Percentiles rank a stretch among this genome's conserved stretches.
Conservation (phyloP, 2,888 invertebrate species). For the Eristalis intricaria region DNA sequence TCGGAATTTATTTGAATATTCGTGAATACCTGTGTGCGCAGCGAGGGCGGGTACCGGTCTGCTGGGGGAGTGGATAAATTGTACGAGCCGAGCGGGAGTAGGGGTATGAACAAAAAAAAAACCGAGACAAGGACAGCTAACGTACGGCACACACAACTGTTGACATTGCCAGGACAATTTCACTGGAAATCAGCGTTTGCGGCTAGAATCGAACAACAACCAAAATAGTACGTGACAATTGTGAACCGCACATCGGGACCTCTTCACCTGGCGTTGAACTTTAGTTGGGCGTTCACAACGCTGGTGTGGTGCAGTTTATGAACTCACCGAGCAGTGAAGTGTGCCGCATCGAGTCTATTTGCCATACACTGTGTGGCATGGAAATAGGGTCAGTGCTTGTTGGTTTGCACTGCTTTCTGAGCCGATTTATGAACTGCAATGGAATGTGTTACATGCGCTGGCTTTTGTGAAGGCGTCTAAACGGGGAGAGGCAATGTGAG, state of each 20-base stretch:
- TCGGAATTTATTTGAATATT: conserved; percentile 71
- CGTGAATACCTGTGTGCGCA: conserved; percentile 49
- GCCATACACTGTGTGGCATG: conserved; percentile 4
- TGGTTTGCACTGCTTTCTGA: neutral
- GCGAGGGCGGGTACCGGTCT: neutral
- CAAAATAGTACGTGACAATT: conserved; percentile 68
- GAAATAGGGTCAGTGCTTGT: neutral
- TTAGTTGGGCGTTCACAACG: conserved; percentile 10
- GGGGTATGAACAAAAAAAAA: neutral
- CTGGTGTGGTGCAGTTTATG: conserved; percentile 13
- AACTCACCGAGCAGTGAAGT: conserved; percentile 28
- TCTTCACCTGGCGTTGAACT: conserved; percentile 22
- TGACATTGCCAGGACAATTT: conserved; percentile 51
- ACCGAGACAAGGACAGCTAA: conserved; percentile 8
- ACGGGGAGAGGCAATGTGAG: too few species aligned
- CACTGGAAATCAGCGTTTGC: conserved; percentile 63
- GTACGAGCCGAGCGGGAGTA: neutral
- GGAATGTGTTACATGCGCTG: neutral
- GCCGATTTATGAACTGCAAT: neutral
- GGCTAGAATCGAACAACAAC: conserved; percentile 66
- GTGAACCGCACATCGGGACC: conserved; percentile 48
- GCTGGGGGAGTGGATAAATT: conserved; percentile 41
- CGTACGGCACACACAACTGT: conserved; percentile 48
- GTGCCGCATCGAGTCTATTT: conserved; percentile 12
- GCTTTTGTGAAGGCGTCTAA: too few species aligned